A percentile compares a stretch with the other conserved stretches of the same genome.
phyloP scores from a whole-genome alignment of 2,888 invertebrate species.

The Endomychus coccineus region DNA sequence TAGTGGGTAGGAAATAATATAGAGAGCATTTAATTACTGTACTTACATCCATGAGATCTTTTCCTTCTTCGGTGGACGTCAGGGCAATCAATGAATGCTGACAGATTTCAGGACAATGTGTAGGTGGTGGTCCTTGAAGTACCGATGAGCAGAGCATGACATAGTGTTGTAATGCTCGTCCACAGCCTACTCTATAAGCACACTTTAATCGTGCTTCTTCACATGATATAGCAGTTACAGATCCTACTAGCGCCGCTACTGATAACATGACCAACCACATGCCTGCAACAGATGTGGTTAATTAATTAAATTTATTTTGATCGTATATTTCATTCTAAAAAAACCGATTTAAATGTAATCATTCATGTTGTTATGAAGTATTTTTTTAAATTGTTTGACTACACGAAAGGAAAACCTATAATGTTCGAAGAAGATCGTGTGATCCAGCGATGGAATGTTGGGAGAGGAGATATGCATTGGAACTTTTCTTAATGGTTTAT shows the following conservation, averaged over 20 bases:
- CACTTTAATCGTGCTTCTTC: conserved; percentile 65
- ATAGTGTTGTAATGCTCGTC: conserved; percentile 69
- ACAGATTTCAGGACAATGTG: conserved; percentile 62
- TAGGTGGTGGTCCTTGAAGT: conserved; percentile 48
- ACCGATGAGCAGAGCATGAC: conserved; percentile 64
- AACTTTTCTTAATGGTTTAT: too few species aligned
- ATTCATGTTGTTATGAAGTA: too few species aligned
- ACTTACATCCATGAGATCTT: conserved; percentile 68
- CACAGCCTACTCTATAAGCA: conserved; percentile 69
- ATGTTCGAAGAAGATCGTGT: too few species aligned
- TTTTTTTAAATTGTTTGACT: too few species aligned
- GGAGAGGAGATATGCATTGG: too few species aligned
- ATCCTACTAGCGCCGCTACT: conserved; percentile 36
- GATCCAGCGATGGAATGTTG: too few species aligned
- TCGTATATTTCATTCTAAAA: too few species aligned
- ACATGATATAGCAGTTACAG: conserved; percentile 43
- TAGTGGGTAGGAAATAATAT: too few species aligned
- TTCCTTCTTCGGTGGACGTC: conserved; percentile 71
- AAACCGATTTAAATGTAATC: too few species aligned
- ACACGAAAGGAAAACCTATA: too few species aligned
- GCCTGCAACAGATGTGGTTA: conserved; percentile 26
- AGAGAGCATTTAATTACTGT: conserved; percentile 2
- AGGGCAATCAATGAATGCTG: conserved; percentile 71
- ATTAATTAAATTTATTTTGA: conserved; percentile 1
- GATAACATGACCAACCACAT: conserved; percentile 43